Conservation (phyloP, 1,140 invertebrate species). For the Sitodiplosis mosellana region DNA sequence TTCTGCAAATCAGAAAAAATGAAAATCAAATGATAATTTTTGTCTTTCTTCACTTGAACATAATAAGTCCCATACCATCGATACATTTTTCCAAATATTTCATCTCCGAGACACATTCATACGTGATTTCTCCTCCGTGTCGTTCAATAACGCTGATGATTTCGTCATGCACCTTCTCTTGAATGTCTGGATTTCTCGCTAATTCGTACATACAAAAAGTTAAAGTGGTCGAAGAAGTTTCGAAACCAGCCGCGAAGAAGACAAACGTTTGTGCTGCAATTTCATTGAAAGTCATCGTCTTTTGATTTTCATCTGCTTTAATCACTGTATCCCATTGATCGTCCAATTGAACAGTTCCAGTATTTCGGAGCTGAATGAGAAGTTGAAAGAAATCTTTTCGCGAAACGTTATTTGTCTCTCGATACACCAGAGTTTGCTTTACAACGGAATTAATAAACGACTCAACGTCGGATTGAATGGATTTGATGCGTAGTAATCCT, state of each 20-base stretch:
- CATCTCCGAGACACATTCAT: slow-evolving; percentile 18
- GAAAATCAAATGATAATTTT: too few relatives aligned
- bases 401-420: slow-evolving; percentile 12
- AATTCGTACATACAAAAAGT: slow-evolving; percentile 29
- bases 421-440: slow-evolving; percentile 12
- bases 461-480: slow-evolving; percentile 7
- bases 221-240: slow-evolving; percentile 33
- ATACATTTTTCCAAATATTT: slow-evolving; percentile 22
- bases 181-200: slow-evolving; percentile 30
- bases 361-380: slow-evolving; percentile 3
- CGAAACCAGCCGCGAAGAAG: slow-evolving; percentile 42
- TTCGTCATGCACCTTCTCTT: slow-evolving; percentile 28
- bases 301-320: background rate
- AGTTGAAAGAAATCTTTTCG: slow-evolving; percentile 16
- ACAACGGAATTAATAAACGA: slow-evolving; percentile 15
- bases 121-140: slow-evolving; percentile 15
- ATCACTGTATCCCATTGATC: background rate
- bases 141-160: slow-evolving; percentile 17
- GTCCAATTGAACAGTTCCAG: background rate
- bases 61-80: slow-evolving; percentile 8
- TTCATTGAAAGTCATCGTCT: slow-evolving; percentile 1
- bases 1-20: too few relatives aligned
- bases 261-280: slow-evolving; percentile 29
- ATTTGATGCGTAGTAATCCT: slow-evolving; percentile 5
- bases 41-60: too few relatives aligned